Evolutionary conservation across 2,113 vertebrate genomes (phyloP).

Genomic region (Cinclus cinclus): DNA sequence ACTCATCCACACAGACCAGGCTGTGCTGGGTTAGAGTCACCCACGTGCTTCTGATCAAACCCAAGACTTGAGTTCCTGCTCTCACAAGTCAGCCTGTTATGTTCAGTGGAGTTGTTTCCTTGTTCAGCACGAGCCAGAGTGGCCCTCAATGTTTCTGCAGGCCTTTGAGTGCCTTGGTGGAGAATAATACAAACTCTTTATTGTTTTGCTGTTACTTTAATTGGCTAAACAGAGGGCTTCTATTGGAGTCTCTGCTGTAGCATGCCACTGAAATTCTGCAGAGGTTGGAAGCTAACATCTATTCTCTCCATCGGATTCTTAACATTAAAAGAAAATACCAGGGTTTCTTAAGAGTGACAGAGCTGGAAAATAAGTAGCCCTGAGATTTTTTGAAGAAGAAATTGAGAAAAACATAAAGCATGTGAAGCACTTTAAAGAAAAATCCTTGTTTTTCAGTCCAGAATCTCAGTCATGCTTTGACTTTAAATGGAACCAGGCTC

Average conservation of each 20-base stretch:
- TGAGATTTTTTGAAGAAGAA: conserved; percentile 14
- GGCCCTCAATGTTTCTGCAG: not conserved
- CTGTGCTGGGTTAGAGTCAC: not conserved
- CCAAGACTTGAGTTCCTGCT: not conserved
- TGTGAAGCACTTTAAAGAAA: not conserved
- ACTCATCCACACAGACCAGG: not conserved
- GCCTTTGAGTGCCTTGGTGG: not conserved
- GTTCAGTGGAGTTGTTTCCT: not conserved
- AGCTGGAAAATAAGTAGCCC: conserved; percentile 6
- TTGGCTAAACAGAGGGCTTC: conserved; percentile 12
- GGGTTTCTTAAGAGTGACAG: not conserved
- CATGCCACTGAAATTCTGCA: not conserved
- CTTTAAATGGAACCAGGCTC: conserved; percentile 25
- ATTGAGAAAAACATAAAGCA: not conserved
- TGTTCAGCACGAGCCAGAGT: not conserved
- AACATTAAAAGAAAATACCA: not conserved
- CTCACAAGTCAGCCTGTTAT: not conserved
- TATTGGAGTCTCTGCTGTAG: not conserved
- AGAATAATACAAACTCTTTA: not conserved
- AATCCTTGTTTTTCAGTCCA: not conserved
- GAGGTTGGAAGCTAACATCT: not conserved
- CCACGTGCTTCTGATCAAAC: not conserved
- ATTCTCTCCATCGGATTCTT: not conserved
- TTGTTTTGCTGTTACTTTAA: conserved; percentile 21
- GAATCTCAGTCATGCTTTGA: not conserved